A percentile compares a stretch with the other conserved stretches of the same genome.
phyloP scores from a whole-genome alignment of 2,797 vertebrate genomes.

The Trichosurus vulpecula region DNA sequence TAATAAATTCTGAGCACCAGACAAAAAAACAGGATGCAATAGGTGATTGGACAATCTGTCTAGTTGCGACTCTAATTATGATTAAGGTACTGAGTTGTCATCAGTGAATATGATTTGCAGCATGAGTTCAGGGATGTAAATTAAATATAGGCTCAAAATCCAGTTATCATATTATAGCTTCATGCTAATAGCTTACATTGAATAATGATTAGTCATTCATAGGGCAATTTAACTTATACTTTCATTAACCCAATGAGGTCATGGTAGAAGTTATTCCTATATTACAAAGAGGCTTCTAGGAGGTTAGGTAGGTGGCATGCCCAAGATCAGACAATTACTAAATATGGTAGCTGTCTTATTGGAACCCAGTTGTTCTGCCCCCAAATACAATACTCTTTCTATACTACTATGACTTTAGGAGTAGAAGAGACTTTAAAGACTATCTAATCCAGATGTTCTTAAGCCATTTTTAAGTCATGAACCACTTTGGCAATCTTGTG shows the following conservation, averaged over 20 bases:
- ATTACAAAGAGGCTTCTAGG: not conserved
- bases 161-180: not conserved
- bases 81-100: not conserved
- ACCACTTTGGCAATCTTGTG: not conserved
- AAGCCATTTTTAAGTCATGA: not conserved
- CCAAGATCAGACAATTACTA: not conserved
- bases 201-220: not conserved
- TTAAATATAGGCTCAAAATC: not conserved
- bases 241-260: not conserved
- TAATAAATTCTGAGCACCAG: not conserved
- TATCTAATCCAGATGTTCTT: not conserved
- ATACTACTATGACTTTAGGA: not conserved
- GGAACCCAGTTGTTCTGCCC: not conserved
- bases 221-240: not conserved
- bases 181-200: not conserved
- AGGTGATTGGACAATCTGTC: not conserved
- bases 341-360: not conserved
- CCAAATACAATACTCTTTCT: not conserved
- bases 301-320: not conserved
- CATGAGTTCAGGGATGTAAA: not conserved
- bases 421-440: not conserved
- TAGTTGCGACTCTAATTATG: not conserved
- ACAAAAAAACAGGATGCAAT: not conserved
- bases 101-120: not conserved
- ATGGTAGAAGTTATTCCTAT: not conserved